Conservation (phyloP, 2,888 invertebrate species). For the Synergus umbraculus region DNA sequence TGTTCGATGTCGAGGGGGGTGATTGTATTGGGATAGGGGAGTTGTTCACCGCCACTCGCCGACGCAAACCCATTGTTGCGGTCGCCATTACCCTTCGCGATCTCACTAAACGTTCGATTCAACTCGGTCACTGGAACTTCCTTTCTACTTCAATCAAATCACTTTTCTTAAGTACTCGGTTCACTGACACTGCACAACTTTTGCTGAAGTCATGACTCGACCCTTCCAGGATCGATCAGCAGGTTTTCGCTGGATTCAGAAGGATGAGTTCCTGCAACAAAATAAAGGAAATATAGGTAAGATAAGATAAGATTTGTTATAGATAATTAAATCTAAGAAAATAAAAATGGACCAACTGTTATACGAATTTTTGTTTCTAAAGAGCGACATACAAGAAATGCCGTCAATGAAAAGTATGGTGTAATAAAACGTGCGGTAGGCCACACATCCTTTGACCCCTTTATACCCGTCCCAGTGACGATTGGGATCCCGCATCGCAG, state of each 20-base stretch:
- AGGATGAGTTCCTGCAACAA: background rate
- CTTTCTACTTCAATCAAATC: conserved; percentile 14
- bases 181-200: conserved; percentile 11
- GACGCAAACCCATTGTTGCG: conserved; percentile 75
- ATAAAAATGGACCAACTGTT: no score
- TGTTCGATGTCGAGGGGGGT: conserved; percentile 64
- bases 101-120: conserved; percentile 5
- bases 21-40: conserved; percentile 67
- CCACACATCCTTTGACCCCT: conserved; percentile 48
- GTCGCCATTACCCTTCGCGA: conserved; percentile 69
- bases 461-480: conserved; percentile 46
- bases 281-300: background rate
- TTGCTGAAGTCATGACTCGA: background rate
- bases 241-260: background rate
- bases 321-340: no score
- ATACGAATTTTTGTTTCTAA: background rate
- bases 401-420: background rate
- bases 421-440: conserved; percentile 47
- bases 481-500: conserved; percentile 49
- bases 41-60: conserved; percentile 73
- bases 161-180: conserved; percentile 7
- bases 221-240: background rate
- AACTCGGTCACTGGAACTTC: conserved; percentile 12
- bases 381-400: background rate
- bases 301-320: no score